phyloP scores from a whole-genome alignment of 2,797 vertebrate species.

The Valencia hispanica region DNA sequence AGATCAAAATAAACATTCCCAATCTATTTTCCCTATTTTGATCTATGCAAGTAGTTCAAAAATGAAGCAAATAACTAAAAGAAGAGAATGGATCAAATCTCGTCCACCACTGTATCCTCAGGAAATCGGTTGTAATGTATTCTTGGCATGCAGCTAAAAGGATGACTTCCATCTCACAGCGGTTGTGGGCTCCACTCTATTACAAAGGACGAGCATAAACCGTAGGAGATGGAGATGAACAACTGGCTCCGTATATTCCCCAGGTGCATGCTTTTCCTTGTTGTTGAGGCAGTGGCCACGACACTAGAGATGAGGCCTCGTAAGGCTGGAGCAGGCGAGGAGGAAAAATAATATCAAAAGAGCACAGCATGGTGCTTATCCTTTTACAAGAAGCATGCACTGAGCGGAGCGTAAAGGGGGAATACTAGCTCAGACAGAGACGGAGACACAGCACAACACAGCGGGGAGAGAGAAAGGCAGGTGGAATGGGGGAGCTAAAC shows the following conservation, averaged over 20 bases:
- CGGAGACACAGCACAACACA: conserved; percentile 58
- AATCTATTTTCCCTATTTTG: conserved; percentile 1
- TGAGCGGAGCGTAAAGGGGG: conserved; percentile 65
- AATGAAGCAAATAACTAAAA: not conserved
- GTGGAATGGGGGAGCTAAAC: conserved; percentile 61
- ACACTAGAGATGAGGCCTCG: conserved; percentile 70
- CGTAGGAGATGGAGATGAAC: conserved; percentile 64
- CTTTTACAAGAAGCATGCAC: conserved; percentile 73
- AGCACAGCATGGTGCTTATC: conserved; percentile 74
- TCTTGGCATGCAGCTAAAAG: conserved; percentile 58
- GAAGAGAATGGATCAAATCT: conserved; percentile 44
- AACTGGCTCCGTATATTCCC: conserved; percentile 64
- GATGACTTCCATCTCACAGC: conserved; percentile 55
- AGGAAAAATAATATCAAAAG: conserved; percentile 78
- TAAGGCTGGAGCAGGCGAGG: conserved; percentile 62
- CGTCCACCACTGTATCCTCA: conserved; percentile 13
- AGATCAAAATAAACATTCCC: not conserved
- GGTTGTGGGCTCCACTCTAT: conserved; percentile 50
- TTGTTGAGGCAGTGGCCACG: conserved; percentile 65
- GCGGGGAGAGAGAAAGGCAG: conserved; percentile 55
- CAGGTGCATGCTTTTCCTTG: conserved; percentile 56
- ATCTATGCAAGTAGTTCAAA: conserved; percentile 16
- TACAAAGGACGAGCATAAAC: conserved; percentile 62
- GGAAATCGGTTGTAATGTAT: conserved; percentile 48
- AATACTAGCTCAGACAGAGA: conserved; percentile 63